These are phyloP conservation scores for Microcebus murinus DNA, from an alignment of 2,113 vertebrate genomes.

Conservation along the genomic window DNA sequence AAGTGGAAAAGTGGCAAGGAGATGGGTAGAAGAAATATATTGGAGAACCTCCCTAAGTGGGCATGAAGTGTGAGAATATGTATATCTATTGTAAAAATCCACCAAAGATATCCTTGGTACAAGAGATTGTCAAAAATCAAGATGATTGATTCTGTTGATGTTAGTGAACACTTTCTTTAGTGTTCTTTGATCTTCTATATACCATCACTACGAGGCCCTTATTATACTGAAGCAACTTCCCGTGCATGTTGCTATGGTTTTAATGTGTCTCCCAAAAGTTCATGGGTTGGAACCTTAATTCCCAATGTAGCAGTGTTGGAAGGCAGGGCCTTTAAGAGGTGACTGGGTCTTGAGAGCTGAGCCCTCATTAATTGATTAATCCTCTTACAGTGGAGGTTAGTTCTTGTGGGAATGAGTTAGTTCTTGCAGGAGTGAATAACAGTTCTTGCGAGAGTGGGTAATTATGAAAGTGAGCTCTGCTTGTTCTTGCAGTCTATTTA, in stretches of 20 bases:
- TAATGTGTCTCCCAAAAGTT: not conserved
- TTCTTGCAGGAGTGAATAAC: not conserved
- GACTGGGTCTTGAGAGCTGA: not conserved
- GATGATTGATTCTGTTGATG: not conserved
- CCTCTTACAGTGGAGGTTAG: not conserved
- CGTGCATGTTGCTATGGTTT: not conserved
- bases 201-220: not conserved
- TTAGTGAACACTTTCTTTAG: not conserved
- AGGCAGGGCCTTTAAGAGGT: not conserved
- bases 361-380: not conserved
- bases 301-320: not conserved
- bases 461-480: not conserved
- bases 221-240: constrained; percentile 29
- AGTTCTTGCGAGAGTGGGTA: not conserved
- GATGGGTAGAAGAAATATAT: not conserved
- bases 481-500: not conserved
- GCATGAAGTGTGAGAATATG: not conserved
- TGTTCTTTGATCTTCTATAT: not conserved
- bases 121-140: not conserved
- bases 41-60: not conserved
- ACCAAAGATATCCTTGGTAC: not conserved
- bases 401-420: not conserved
- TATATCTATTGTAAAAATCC: not conserved
- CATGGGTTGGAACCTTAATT: not conserved
- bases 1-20: not conserved